A percentile compares a stretch with the other conserved stretches of the same genome.
phyloP scores from a whole-genome alignment of 2,888 invertebrate genomes.

The Nephrotoma appendiculata region DNA sequence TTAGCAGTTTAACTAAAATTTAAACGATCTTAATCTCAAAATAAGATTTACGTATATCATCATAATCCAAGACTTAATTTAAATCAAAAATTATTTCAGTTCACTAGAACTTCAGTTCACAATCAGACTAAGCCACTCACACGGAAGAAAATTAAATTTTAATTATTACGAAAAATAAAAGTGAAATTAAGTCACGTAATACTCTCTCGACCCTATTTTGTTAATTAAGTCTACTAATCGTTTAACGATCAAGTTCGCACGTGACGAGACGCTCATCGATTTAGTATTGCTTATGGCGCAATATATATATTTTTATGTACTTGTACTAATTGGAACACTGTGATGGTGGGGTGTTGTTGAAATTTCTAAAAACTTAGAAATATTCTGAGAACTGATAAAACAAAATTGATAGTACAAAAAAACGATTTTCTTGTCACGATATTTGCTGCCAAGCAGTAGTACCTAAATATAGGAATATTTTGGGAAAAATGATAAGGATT shows the following conservation, averaged over 20 bases:
- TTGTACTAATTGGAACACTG: not conserved
- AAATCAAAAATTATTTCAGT: too few species aligned
- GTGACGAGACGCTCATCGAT: not conserved
- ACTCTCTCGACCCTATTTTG: not conserved
- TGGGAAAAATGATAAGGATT: not conserved
- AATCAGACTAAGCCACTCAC: too few species aligned
- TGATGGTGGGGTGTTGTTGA: not conserved
- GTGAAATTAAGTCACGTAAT: not conserved
- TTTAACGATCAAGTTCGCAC: not conserved
- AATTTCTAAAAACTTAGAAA: not conserved
- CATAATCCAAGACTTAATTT: too few species aligned
- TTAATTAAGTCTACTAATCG: not conserved
- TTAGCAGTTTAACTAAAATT: too few species aligned
- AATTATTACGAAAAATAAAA: not conserved
- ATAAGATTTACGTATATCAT: too few species aligned
- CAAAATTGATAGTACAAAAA: not conserved
- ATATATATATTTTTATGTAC: too few species aligned
- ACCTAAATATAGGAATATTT: not conserved
- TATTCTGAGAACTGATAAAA: not conserved
- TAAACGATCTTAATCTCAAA: too few species aligned
- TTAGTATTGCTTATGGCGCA: not conserved
- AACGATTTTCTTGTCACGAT: not conserved
- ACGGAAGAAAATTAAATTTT: too few species aligned
- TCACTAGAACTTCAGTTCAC: too few species aligned
- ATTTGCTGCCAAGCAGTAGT: not conserved